These are phyloP conservation scores for Falcaria lacertinaria DNA, from an alignment of 2,888 invertebrate species.

Conservation along the genomic window DNA sequence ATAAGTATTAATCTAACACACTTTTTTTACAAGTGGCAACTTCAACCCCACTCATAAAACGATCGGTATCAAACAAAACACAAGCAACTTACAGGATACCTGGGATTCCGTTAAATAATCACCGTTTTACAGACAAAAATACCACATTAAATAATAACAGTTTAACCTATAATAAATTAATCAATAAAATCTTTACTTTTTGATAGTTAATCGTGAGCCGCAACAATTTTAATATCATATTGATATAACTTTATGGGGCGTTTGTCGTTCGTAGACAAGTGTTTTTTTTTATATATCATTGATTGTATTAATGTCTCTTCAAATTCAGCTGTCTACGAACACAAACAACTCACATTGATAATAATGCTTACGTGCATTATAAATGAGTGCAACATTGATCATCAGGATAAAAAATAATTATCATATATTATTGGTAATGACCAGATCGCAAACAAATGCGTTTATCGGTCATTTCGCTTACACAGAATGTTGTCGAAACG, in stretches of 20 bases:
- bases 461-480: too few relatives aligned
- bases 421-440: too few relatives aligned
- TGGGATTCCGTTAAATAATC: conserved; percentile 35
- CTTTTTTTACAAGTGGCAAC: conserved; percentile 22
- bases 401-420: too few relatives aligned
- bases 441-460: too few relatives aligned
- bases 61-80: conserved; percentile 38
- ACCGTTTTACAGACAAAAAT: conserved; percentile 53
- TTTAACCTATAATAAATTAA: conserved; percentile 71
- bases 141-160: conserved; percentile 54
- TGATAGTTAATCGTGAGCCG: conserved; percentile 58
- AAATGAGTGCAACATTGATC: background rate
- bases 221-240: conserved; percentile 75
- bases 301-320: conserved; percentile 4
- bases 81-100: conserved; percentile 36
- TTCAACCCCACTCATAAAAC: conserved; percentile 35
- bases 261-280: conserved; percentile 45
- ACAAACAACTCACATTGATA: background rate
- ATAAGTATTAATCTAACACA: background rate
- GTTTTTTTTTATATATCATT: conserved; percentile 4
- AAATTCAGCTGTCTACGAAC: conserved; percentile 1
- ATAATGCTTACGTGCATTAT: background rate
- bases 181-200: conserved; percentile 46
- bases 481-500: too few relatives aligned
- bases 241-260: conserved; percentile 56